Evolutionary conservation across 2,113 vertebrate genomes (phyloP), one percentile per base, ranked within the genome.

Genomic region (Genyomyrus donnyi): DNA sequence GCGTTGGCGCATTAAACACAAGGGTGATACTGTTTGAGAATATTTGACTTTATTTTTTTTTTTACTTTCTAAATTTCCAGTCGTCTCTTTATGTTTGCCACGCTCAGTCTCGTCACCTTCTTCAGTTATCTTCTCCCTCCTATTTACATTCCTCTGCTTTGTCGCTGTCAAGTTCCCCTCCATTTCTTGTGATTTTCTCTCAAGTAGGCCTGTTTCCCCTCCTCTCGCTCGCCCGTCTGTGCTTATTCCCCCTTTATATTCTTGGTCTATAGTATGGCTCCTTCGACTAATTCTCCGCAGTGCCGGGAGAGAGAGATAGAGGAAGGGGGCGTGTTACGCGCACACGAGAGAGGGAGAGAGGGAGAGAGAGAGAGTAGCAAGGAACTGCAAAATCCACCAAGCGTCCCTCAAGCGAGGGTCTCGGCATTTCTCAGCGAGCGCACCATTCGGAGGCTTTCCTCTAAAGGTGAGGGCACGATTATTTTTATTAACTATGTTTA

Each of bases 271-370:
- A 93, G 93, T 93, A 87, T 45, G 92, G 93, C 92, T 92, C 21
- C 88, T 90, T 93, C 91, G 91, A 93, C 91, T 90, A 90, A 93
- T 93, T 92, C 94, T 95, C 94, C 93, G 95, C 95, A 95, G 93
- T 95, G 95, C 92, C 91, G 88, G 39, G 70, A 88, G 87, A 88
- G 93, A 93, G 91, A 90, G 90, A 91, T 90, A 91, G 95, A 94
- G 93, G 91, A 91, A 93, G 93, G 93, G 93, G 92, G 91, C 88
- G 89, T 70, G 88, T 77, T 80, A 42, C 74, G 70, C 27, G 80
- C 15, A 89, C 53, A 45, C 49, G 84, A 21, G 88, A 90, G 90
- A 45, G 62, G 53, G 90, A 88, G 90, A 85, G 77, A 62, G 90
- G 85, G 90, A 88, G 77, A 66, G 88, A 27, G 88, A 50, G 88